Conservation (phyloP, 2,113 vertebrate species). For the Chaenocephalus aceratus region DNA sequence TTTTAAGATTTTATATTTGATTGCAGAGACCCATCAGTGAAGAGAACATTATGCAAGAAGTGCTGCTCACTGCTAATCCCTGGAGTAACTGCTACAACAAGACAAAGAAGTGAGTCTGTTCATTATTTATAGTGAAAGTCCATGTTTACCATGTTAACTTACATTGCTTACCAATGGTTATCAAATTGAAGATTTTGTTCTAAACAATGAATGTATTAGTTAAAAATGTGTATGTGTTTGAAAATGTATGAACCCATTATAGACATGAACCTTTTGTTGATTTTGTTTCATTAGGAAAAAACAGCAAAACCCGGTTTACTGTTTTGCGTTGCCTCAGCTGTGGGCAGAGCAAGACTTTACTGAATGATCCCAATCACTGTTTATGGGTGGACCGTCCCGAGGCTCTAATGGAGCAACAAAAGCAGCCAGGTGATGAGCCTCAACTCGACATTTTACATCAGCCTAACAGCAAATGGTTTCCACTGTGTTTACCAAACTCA, state of each 20-base stretch:
- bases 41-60: constrained; percentile 87
- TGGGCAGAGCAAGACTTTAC: constrained; percentile 78
- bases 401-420: constrained; percentile 81
- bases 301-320: constrained; percentile 71
- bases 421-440: constrained; percentile 64
- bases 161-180: not conserved
- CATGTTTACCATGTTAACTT: not conserved
- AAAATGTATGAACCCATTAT: not conserved
- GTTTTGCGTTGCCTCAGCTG: constrained; percentile 84
- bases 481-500: not conserved
- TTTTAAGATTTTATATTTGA: not conserved
- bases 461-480: not conserved
- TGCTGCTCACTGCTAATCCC: constrained; percentile 85
- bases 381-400: constrained; percentile 86
- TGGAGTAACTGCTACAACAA: constrained; percentile 83
- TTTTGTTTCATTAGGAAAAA: constrained; percentile 63
- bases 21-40: constrained; percentile 87
- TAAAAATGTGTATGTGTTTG: not conserved
- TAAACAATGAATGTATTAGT: not conserved
- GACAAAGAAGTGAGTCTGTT: constrained; percentile 80
- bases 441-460: not conserved
- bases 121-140: not conserved
- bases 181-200: not conserved
- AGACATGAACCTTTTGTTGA: not conserved
- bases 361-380: constrained; percentile 82